Percentiles rank a stretch among this genome's conserved stretches.
These are phyloP conservation scores for Apodemia zela DNA, from an alignment of 2,888 invertebrate species.

Conservation along the genomic window DNA sequence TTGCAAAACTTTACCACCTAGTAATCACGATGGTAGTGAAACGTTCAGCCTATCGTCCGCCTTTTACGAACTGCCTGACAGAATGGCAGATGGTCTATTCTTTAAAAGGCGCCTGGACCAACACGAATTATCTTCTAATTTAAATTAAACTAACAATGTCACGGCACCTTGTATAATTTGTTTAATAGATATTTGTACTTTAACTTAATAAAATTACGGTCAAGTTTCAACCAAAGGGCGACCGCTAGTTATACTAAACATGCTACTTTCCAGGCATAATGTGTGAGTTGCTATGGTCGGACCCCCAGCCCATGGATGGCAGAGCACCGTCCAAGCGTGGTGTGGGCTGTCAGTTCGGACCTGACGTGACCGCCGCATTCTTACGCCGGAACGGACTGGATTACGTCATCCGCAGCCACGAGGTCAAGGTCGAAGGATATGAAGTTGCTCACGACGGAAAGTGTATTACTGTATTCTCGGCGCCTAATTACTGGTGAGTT, in stretches of 20 bases:
- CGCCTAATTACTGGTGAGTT: slow-evolving; percentile 98
- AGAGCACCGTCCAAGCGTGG: slow-evolving; percentile 97
- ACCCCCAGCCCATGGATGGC: slow-evolving; percentile 95
- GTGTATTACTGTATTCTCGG: slow-evolving; percentile 99
- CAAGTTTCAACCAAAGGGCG: background rate
- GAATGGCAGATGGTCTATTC: too few species aligned
- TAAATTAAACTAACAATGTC: too few species aligned
- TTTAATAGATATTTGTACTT: too few species aligned
- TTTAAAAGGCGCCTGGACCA: too few species aligned
- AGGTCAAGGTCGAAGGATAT: slow-evolving; percentile 98
- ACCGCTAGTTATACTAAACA: too few species aligned
- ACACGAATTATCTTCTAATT: too few species aligned
- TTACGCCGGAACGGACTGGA: slow-evolving; percentile 91
- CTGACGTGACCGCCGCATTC: slow-evolving; percentile 96
- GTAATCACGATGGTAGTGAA: too few species aligned
- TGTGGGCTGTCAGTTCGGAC: slow-evolving; percentile 99
- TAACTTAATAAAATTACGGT: background rate
- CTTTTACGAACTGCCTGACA: too few species aligned
- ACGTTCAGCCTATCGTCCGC: too few species aligned
- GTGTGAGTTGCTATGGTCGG: slow-evolving; percentile 99
- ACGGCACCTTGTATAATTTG: too few species aligned
- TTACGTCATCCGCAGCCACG: slow-evolving; percentile 97
- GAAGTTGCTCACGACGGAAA: slow-evolving; percentile 96
- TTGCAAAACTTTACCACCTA: too few species aligned
- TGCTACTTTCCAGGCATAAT: slow-evolving; percentile 83